Evolutionary conservation across 2,888 invertebrate species (phyloP).

Genomic region (Melinopterus prodromus): DNA sequence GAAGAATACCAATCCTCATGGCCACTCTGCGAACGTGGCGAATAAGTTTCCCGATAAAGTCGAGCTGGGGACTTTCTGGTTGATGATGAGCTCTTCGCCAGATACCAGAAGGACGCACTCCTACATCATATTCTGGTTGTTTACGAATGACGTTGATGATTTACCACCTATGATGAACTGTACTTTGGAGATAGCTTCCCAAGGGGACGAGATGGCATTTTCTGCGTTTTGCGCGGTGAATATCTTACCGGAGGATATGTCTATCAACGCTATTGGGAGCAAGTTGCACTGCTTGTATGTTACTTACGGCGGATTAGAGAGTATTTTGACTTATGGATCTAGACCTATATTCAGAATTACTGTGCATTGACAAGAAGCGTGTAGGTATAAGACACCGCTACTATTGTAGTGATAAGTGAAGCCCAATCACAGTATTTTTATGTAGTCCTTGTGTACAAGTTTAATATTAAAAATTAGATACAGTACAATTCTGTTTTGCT

Average conservation of each 20-base stretch:
- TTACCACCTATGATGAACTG: constrained; percentile 45
- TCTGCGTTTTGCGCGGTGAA: constrained; percentile 54
- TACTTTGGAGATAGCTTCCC: constrained; percentile 55
- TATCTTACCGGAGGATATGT: constrained; percentile 47
- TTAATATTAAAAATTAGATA: neutral
- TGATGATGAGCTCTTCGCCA: constrained; percentile 55
- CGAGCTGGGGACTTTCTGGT: constrained; percentile 55
- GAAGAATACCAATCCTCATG: constrained; percentile 44
- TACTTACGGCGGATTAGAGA: constrained; percentile 49
- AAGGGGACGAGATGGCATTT: constrained; percentile 49
- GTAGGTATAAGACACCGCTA: neutral
- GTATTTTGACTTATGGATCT: constrained; percentile 52
- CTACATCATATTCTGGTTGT: constrained; percentile 54
- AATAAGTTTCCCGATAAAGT: constrained; percentile 49
- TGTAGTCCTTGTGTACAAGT: neutral
- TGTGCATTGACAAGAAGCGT: constrained; percentile 47
- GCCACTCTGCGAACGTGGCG: constrained; percentile 50
- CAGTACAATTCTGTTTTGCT: neutral
- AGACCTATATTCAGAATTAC: constrained; percentile 53
- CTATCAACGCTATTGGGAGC: constrained; percentile 47
- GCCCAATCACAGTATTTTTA: neutral
- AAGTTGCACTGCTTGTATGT: constrained; percentile 53
- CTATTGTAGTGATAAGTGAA: neutral
- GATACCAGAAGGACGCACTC: constrained; percentile 46
- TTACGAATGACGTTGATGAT: constrained; percentile 50